Base-by-base conservation (phyloP, 2,888 invertebrate genomes). In the Drosophila neotestacea region DNA sequence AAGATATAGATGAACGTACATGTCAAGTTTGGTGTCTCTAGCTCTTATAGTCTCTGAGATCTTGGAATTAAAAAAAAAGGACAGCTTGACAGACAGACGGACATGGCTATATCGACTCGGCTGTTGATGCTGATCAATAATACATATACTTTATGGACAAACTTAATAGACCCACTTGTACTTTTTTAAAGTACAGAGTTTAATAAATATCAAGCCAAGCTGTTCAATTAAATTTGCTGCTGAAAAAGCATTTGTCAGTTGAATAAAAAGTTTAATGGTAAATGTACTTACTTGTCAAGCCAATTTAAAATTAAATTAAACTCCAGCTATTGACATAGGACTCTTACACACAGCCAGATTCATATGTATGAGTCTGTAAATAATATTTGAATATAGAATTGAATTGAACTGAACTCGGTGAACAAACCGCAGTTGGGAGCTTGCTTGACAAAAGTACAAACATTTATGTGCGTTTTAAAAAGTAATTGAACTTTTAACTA, bases 241-340 rank as follows among this genome's bases (percentile, higher is more conserved):
- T 28, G 22, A 9, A 34, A 46, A 28, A 28, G n/a, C 32, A 27
- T 27, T 55, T 27, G 11, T 10, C 30, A 30, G n/a, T 32, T 22
- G 16, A n/a, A n/a, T 22, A 1, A 27, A 16, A 54, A 13, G 41
- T 28, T 46, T 30, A 47, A 41, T 32, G 32, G 36, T 50, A 59
- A 48, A 41, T 59, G 50, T 32, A 50, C 32, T 61, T 44, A 50
- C 32, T 61, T 48, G 61, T 48, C 55, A 22, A 44, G 39, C 50
- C 79, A 66, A 73, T 79, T 76, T 64, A 73, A 79, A 69, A 63
- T 69, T 71, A 58, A 69, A 79, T 79, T 73, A 69, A 79, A 76
- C 70, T 62, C 62, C 46, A 76, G 41, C 16, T 32, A 28, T 10
- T 52, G 28, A 39, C 39, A 39, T 4, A 6, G 9, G 28, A 22